phyloP scores from a whole-genome alignment of 2,113 vertebrate species.

The Thalassoma bifasciatum region DNA sequence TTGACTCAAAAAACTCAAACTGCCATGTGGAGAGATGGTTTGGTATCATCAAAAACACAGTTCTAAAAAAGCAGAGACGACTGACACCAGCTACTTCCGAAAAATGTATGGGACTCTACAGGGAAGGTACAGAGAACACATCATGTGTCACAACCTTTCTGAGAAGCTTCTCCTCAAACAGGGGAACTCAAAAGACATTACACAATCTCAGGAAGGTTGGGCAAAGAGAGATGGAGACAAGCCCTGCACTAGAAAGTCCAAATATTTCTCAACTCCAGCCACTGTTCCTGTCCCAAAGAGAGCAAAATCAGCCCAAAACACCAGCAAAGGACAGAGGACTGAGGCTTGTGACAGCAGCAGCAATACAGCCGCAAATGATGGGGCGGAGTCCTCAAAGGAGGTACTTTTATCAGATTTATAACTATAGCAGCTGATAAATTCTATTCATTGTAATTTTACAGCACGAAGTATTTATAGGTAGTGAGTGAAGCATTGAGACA shows the following conservation, averaged over 20 bases:
- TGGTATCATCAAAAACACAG: not conserved
- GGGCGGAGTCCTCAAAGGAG: no score
- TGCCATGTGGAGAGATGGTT: not conserved
- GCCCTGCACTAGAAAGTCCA: not conserved
- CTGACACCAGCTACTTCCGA: no score
- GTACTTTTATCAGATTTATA: no score
- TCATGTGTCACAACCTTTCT: not conserved
- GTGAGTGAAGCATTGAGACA: no score
- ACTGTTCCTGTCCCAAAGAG: slow-evolving; percentile 2
- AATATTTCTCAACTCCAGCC: not conserved
- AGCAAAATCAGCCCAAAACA: not conserved
- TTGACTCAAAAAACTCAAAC: not conserved
- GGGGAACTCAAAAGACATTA: not conserved
- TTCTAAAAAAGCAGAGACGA: not conserved
- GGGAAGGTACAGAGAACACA: slow-evolving; percentile 6
- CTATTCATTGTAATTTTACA: no score
- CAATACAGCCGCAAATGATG: no score
- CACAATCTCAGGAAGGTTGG: slow-evolving; percentile 2
- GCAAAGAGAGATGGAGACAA: slow-evolving; percentile 1
- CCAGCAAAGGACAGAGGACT: not conserved
- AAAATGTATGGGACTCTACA: no score
- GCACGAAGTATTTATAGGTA: no score
- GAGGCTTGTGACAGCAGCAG: no score
- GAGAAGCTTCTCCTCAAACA: not conserved
- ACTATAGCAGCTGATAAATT: no score